phyloP scores from a whole-genome alignment of 1,140 invertebrate genomes.

The Harlomillsia oculata region DNA sequence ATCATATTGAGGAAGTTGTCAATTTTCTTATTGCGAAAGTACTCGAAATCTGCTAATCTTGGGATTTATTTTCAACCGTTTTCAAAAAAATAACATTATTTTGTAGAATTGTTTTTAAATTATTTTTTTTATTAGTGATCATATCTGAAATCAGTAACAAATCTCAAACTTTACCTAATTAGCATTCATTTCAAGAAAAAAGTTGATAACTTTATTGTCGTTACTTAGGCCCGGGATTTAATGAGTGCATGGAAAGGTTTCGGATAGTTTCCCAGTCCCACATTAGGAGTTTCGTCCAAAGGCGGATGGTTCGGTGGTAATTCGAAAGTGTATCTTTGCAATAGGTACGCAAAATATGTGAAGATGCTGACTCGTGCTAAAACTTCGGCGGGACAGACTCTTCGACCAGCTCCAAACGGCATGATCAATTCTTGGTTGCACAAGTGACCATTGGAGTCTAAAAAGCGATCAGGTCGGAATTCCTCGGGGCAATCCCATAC shows the following conservation, averaged over 20 bases:
- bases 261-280: constrained; percentile 17
- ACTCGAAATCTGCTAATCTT: too few relatives aligned
- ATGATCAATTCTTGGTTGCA: constrained; percentile 17
- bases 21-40: too few relatives aligned
- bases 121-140: too few relatives aligned
- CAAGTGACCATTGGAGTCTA: constrained; percentile 25
- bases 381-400: constrained; percentile 16
- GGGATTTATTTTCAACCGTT: too few relatives aligned
- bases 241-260: constrained; percentile 8
- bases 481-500: constrained; percentile 28
- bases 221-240: too few relatives aligned
- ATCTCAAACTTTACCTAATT: too few relatives aligned
- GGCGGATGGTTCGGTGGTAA: neutral
- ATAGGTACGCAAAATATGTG: constrained; percentile 15
- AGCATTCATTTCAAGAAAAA: too few relatives aligned
- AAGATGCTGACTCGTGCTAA: constrained; percentile 16
- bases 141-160: too few relatives aligned
- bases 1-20: too few relatives aligned
- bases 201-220: too few relatives aligned
- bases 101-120: too few relatives aligned
- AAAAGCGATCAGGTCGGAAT: constrained; percentile 31
- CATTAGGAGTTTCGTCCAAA: constrained; percentile 12
- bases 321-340: constrained; percentile 20
- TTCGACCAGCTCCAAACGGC: constrained; percentile 11
- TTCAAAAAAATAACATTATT: too few relatives aligned